Conservation (phyloP, 2,113 vertebrate genomes). For the Cepphus grylle region DNA sequence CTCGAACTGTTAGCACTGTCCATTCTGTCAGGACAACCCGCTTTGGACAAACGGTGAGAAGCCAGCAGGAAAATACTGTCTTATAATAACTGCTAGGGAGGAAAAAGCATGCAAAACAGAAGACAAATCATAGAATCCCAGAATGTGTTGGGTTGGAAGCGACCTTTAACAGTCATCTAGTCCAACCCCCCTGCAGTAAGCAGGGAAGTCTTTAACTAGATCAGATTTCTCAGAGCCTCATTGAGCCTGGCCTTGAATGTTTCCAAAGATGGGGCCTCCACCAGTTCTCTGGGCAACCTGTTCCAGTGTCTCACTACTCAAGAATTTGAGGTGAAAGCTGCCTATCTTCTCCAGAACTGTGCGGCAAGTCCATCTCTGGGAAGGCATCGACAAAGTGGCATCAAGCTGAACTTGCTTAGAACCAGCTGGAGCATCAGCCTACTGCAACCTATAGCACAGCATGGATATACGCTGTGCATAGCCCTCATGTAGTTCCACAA, state of each 20-base stretch:
- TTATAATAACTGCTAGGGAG: not conserved
- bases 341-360: not conserved
- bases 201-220: too few species aligned
- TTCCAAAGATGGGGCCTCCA: too few species aligned
- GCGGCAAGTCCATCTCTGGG: not conserved
- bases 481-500: not conserved
- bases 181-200: too few species aligned
- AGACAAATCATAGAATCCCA: not conserved
- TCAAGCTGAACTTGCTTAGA: not conserved
- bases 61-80: not conserved
- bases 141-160: too few species aligned
- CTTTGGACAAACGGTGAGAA: not conserved
- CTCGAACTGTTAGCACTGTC: not conserved
- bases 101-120: not conserved
- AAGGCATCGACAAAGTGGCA: not conserved
- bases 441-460: not conserved
- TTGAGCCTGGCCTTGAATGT: too few species aligned
- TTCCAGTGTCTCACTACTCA: not conserved
- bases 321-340: not conserved
- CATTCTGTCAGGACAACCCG: not conserved
- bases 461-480: accelerated
- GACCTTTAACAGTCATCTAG: too few species aligned
- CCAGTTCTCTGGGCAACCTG: too few species aligned
- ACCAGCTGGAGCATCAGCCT: not conserved
- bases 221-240: too few species aligned